A percentile compares a stretch with the other conserved stretches of the same genome.
These are phyloP conservation scores for Boleophthalmus pectinirostris DNA, from an alignment of 2,113 vertebrate genomes.

Conservation along the genomic window DNA sequence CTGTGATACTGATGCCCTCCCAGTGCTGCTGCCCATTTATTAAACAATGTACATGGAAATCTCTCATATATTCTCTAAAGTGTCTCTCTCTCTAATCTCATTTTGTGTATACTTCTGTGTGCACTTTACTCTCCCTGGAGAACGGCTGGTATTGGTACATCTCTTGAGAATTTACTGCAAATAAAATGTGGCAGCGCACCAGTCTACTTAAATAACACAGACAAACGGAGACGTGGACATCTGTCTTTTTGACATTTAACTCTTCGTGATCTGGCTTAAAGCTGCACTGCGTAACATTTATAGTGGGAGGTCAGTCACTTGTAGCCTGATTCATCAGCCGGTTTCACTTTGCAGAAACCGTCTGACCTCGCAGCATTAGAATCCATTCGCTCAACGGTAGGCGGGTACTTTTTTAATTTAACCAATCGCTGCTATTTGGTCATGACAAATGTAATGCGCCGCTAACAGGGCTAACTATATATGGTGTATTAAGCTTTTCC, in stretches of 20 bases:
- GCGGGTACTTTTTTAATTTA: too few relatives aligned
- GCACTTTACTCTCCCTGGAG: background rate
- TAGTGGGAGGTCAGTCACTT: too few relatives aligned
- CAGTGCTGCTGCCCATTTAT: constrained; percentile 14
- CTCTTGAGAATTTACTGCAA: constrained; percentile 12
- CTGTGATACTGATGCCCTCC: constrained; percentile 5
- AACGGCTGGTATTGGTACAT: background rate
- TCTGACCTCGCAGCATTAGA: too few relatives aligned
- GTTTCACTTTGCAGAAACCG: too few relatives aligned
- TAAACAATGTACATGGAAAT: constrained; percentile 10
- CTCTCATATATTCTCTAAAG: background rate
- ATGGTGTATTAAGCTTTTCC: too few relatives aligned
- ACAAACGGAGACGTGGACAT: constrained; percentile 49
- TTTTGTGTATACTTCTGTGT: constrained; percentile 1
- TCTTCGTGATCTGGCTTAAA: background rate
- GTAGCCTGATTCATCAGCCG: too few relatives aligned
- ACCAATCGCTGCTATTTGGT: too few relatives aligned
- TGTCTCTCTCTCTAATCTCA: background rate
- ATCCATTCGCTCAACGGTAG: too few relatives aligned
- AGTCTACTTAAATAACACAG: constrained; percentile 23
- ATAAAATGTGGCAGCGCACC: constrained; percentile 2
- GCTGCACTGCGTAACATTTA: background rate
- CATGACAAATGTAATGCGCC: too few relatives aligned
- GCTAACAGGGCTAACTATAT: too few relatives aligned
- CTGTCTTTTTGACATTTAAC: constrained; percentile 56